Conservation (phyloP, 2,113 vertebrate genomes). For the Archilochus colubris region DNA sequence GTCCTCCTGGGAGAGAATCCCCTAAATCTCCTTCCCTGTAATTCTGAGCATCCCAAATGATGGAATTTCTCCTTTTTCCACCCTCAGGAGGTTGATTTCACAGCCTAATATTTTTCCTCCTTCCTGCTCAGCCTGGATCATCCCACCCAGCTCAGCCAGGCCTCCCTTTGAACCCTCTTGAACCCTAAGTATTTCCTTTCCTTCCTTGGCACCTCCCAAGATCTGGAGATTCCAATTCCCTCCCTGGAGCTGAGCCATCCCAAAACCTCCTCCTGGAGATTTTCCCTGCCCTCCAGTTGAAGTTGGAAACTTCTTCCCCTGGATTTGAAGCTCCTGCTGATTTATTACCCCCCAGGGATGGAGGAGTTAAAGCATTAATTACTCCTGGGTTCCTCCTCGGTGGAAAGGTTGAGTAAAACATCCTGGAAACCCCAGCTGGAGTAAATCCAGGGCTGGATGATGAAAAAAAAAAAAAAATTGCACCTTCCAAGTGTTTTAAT, state of each 20-base stretch:
- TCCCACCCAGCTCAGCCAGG: background rate
- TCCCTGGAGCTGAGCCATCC: background rate
- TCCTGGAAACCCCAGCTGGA: background rate
- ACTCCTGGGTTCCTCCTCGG: background rate
- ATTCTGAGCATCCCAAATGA: background rate
- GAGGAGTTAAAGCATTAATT: background rate
- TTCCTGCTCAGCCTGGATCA: background rate
- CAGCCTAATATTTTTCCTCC: background rate
- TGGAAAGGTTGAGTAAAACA: rapidly evolving
- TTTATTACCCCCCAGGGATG: background rate
- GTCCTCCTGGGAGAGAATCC: background rate
- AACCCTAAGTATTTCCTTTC: background rate
- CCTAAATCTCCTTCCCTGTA: background rate
- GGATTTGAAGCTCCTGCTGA: rapidly evolving
- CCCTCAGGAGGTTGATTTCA: background rate
- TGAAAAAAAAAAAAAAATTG: background rate
- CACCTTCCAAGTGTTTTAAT: background rate
- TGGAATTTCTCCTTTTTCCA: background rate
- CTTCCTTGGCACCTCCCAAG: background rate
- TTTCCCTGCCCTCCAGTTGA: background rate
- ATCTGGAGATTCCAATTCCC: background rate
- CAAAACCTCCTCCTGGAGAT: background rate
- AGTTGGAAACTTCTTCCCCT: background rate
- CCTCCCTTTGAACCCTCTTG: background rate
- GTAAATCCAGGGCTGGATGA: background rate